These are phyloP conservation scores for Dicranocentrus wangi DNA, from an alignment of 2,888 invertebrate genomes.

Conservation along the genomic window DNA sequence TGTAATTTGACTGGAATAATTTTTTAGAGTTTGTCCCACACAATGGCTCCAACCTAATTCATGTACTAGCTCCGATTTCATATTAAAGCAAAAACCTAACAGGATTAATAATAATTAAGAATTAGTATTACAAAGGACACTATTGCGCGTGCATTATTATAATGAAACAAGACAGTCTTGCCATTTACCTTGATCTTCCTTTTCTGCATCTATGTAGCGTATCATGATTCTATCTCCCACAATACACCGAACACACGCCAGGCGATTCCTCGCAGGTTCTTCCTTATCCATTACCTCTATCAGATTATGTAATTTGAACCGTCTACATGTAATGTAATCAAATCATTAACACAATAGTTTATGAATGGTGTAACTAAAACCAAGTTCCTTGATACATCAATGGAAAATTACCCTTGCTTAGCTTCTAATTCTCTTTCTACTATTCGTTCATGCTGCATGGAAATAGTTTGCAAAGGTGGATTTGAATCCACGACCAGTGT, in stretches of 20 bases:
- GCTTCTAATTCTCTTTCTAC: neutral
- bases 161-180: too few species aligned
- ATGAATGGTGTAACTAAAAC: too few species aligned
- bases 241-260: conserved; percentile 37
- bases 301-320: conserved; percentile 24
- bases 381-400: too few species aligned
- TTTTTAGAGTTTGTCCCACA: conserved; percentile 42
- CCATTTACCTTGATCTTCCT: conserved; percentile 41
- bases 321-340: too few species aligned
- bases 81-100: conserved; percentile 57
- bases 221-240: conserved; percentile 62
- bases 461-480: too few species aligned
- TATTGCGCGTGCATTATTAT: too few species aligned
- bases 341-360: too few species aligned
- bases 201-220: conserved; percentile 33
- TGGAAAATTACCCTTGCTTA: neutral
- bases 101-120: neutral
- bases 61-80: conserved; percentile 51
- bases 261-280: conserved; percentile 9
- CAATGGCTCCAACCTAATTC: conserved; percentile 65
- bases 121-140: neutral
- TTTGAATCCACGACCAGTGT: too few species aligned
- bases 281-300: conserved; percentile 53
- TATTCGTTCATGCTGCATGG: neutral
- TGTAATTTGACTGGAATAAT: too few species aligned